Percentiles rank a stretch among this genome's conserved stretches.
Evolutionary conservation across 2,888 invertebrate genomes (phyloP).

Genomic region (Rapana venosa): DNA sequence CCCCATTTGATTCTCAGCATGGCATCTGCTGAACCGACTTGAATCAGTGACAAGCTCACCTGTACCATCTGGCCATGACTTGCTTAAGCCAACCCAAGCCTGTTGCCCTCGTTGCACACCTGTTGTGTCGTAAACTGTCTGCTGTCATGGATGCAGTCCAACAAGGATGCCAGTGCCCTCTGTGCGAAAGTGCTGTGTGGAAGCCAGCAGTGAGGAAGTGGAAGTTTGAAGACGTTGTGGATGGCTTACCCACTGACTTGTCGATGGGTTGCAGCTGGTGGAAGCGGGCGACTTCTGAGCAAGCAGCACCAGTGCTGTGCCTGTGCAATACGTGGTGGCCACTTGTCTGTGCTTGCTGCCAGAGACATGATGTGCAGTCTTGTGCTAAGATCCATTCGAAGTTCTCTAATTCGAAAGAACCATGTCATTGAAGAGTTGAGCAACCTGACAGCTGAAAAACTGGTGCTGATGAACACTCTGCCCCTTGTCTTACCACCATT

Average conservation of each 20-base stretch:
- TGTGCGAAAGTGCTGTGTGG: conserved; percentile 9
- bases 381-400: conserved; percentile 18
- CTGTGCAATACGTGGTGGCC: conserved; percentile 12
- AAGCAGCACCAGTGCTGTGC: conserved; percentile 15
- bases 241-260: conserved; percentile 21
- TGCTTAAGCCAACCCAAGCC: background rate
- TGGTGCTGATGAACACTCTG: background rate
- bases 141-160: background rate
- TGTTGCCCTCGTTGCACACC: conserved; percentile 16
- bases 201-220: background rate
- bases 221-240: background rate
- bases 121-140: conserved; percentile 31
- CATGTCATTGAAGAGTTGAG: conserved; percentile 5
- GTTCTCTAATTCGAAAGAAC: background rate
- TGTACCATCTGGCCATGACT: conserved; percentile 10
- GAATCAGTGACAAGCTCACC: too few species aligned
- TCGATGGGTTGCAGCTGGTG: background rate
- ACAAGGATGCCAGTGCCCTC: conserved; percentile 12
- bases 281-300: background rate
- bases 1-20: too few species aligned
- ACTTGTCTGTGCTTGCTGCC: conserved; percentile 5
- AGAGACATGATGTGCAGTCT: conserved; percentile 20
- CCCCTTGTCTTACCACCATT: background rate
- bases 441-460: background rate
- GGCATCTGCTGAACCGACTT: too few species aligned